Conservation (phyloP, 37 sponge, comb jelly and placozoan genomes). For the Petrosia ficiformis region DNA sequence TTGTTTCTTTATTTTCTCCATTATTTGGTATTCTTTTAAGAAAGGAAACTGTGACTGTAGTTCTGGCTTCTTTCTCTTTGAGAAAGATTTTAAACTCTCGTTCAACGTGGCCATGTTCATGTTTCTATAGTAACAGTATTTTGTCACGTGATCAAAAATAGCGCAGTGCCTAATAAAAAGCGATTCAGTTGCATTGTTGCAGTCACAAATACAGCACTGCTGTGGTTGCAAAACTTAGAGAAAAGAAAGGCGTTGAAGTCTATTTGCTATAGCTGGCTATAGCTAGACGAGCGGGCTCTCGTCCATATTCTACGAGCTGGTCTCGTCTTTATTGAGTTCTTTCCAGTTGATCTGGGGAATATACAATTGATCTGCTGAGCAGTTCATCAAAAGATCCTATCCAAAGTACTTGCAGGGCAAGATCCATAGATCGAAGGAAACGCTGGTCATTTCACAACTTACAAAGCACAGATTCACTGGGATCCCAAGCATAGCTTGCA, state of each 20-base stretch:
- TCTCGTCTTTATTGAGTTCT: constrained; percentile 45
- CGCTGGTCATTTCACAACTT: background rate
- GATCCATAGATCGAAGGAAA: background rate
- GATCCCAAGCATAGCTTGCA: background rate
- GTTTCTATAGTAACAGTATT: too few relatives aligned
- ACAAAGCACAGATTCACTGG: background rate
- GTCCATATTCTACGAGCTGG: constrained; percentile 73
- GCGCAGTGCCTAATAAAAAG: too few relatives aligned
- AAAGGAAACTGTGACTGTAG: constrained; percentile 54
- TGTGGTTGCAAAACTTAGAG: too few relatives aligned
- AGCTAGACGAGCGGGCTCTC: constrained; percentile 86
- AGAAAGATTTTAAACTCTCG: too few relatives aligned
- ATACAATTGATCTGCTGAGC: background rate
- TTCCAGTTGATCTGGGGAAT: constrained; percentile 9
- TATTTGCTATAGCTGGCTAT: constrained; percentile 77
- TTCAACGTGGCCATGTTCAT: too few relatives aligned
- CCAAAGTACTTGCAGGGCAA: background rate
- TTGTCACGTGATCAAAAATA: too few relatives aligned
- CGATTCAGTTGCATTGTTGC: too few relatives aligned
- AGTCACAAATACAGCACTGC: too few relatives aligned
- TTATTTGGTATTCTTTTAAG: constrained; percentile 60
- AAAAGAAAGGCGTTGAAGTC: background rate
- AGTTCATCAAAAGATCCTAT: background rate
- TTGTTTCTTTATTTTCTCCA: constrained; percentile 41
- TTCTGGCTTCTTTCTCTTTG: too few relatives aligned